phyloP scores from a whole-genome alignment of 2,888 invertebrate genomes.

The Craniophora ligustri region DNA sequence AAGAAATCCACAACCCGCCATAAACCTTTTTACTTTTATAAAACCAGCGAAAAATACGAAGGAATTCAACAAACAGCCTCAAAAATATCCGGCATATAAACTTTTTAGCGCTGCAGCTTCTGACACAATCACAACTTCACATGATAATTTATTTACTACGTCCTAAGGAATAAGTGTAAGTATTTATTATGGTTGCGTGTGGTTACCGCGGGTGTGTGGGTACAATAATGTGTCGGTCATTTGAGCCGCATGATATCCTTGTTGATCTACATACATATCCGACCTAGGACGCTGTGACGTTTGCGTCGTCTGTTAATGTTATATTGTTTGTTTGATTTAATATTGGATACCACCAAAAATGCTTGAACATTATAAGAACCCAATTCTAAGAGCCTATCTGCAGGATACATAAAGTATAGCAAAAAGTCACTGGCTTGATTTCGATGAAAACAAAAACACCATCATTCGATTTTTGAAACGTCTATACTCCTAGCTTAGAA shows the following conservation, averaged over 20 bases:
- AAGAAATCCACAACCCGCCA: background rate
- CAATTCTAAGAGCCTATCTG: no score
- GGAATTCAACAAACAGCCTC: background rate
- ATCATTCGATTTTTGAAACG: no score
- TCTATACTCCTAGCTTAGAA: no score
- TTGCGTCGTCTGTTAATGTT: slow-evolving; percentile 16
- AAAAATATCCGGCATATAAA: background rate
- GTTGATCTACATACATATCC: slow-evolving; percentile 36
- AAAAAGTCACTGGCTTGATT: no score
- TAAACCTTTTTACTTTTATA: background rate
- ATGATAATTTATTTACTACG: background rate
- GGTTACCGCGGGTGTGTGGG: slow-evolving; percentile 17
- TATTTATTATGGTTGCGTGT: slow-evolving; percentile 15
- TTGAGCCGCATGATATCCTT: slow-evolving; percentile 44
- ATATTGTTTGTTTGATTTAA: slow-evolving; percentile 23
- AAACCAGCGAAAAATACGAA: background rate
- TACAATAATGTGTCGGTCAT: slow-evolving; percentile 30
- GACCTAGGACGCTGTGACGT: slow-evolving; percentile 32
- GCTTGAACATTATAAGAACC: no score
- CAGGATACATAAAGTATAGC: no score
- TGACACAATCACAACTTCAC: background rate
- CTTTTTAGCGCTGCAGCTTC: background rate
- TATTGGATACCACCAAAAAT: no score
- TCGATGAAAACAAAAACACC: no score
- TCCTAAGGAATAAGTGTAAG: slow-evolving; percentile 1